Percentiles rank a stretch among this genome's conserved stretches.
phyloP scores from a whole-genome alignment of 2,797 vertebrate genomes.

The Pseudocheirus occidentalis region DNA sequence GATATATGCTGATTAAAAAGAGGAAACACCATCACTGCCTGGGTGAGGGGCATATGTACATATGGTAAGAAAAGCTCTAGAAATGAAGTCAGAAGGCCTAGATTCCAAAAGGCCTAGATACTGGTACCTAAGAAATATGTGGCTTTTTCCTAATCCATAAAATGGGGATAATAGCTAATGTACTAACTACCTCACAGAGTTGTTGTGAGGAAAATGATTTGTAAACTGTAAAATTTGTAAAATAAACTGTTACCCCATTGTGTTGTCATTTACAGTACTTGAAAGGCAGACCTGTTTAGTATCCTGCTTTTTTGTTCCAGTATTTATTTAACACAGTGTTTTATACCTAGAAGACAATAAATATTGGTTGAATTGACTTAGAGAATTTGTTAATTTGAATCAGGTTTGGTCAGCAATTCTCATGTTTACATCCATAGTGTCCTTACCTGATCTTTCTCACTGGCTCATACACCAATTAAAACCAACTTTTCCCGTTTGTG shows the following conservation, averaged over 20 bases:
- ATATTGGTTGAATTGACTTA: neutral
- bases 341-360: neutral
- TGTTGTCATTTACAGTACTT: neutral
- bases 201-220: neutral
- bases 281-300: neutral
- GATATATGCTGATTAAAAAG: neutral
- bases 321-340: neutral
- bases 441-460: neutral
- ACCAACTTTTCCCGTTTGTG: neutral
- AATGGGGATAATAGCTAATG: neutral
- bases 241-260: neutral
- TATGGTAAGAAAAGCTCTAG: neutral
- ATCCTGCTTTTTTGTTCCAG: neutral
- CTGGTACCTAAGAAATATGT: neutral
- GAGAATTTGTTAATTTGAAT: neutral
- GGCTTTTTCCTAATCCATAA: neutral
- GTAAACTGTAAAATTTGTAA: neutral
- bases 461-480: neutral
- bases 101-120: neutral
- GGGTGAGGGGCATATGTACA: neutral
- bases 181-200: neutral
- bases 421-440: neutral
- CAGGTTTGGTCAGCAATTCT: neutral
- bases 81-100: neutral
- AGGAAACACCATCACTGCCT: neutral